Percentiles rank a stretch among this genome's conserved stretches.
These are phyloP conservation scores for Deilephila elpenor DNA, from an alignment of 2,888 invertebrate genomes.

Conservation along the genomic window DNA sequence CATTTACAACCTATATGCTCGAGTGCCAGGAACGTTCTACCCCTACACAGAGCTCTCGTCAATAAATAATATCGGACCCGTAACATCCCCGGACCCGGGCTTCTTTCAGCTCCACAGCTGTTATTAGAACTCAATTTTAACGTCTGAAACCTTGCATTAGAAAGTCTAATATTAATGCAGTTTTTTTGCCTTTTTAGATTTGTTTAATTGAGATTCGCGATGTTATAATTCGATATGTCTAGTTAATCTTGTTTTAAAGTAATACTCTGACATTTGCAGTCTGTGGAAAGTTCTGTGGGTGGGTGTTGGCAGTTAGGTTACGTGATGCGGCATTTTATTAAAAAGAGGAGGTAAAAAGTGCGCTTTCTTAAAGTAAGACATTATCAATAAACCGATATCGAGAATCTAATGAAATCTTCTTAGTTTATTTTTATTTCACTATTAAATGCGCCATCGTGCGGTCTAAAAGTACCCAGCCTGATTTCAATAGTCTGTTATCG, in stretches of 20 bases:
- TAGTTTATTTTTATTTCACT: too few species aligned
- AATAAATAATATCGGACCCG: conserved; percentile 13
- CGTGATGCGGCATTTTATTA: neutral
- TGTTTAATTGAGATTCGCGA: neutral
- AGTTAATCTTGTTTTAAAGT: neutral
- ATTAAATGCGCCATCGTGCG: too few species aligned
- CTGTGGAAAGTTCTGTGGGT: neutral
- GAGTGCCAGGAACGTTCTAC: conserved; percentile 17
- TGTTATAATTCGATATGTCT: neutral
- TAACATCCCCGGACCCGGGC: neutral
- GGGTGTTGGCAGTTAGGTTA: neutral
- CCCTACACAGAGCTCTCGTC: neutral
- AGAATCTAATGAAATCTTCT: neutral
- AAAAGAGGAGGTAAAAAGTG: neutral
- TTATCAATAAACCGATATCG: neutral
- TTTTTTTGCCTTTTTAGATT: too few species aligned
- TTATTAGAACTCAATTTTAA: neutral
- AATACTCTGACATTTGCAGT: neutral
- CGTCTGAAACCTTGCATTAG: too few species aligned
- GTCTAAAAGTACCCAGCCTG: neutral
- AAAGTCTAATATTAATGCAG: neutral
- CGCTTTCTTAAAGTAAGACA: neutral
- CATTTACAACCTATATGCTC: conserved; percentile 15
- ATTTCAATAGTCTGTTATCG: neutral
- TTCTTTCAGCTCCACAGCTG: neutral